These are phyloP conservation scores for Tortricodes alternella DNA, from an alignment of 2,888 invertebrate species.

Conservation along the genomic window DNA sequence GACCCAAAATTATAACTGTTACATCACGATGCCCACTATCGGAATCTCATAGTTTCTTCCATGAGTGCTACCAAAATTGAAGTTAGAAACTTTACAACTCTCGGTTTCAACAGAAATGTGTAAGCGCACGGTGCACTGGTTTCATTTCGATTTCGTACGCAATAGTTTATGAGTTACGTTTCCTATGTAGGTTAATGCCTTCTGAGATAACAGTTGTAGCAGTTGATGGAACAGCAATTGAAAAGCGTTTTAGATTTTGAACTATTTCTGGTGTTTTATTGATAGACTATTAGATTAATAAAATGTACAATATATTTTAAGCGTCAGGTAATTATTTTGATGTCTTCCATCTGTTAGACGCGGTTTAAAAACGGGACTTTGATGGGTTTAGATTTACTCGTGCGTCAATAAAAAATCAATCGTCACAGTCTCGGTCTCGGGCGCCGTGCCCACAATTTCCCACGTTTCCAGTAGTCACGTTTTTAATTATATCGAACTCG, in stretches of 20 bases:
- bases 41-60: conserved; percentile 42
- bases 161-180: conserved; percentile 64
- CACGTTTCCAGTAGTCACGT: conserved; percentile 62
- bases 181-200: conserved; percentile 72
- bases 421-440: conserved; percentile 48
- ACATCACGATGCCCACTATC: conserved; percentile 43
- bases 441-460: conserved; percentile 56
- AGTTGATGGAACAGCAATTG: conserved; percentile 40
- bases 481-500: conserved; percentile 17
- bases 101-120: conserved; percentile 70
- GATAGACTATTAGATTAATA: too few relatives aligned
- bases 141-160: conserved; percentile 63
- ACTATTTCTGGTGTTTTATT: conserved; percentile 17
- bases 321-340: background rate
- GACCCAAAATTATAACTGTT: conserved; percentile 36
- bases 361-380: conserved; percentile 23
- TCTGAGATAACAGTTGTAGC: conserved; percentile 52
- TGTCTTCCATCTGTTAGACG: conserved; percentile 12
- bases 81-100: conserved; percentile 55
- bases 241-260: conserved; percentile 7
- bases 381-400: conserved; percentile 46
- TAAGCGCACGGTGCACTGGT: conserved; percentile 61
- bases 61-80: conserved; percentile 46
- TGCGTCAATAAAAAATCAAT: conserved; percentile 59
- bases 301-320: too few relatives aligned